Base-by-base conservation (phyloP, 2,888 invertebrate genomes). In the Siphonodentalium dalli region DNA sequence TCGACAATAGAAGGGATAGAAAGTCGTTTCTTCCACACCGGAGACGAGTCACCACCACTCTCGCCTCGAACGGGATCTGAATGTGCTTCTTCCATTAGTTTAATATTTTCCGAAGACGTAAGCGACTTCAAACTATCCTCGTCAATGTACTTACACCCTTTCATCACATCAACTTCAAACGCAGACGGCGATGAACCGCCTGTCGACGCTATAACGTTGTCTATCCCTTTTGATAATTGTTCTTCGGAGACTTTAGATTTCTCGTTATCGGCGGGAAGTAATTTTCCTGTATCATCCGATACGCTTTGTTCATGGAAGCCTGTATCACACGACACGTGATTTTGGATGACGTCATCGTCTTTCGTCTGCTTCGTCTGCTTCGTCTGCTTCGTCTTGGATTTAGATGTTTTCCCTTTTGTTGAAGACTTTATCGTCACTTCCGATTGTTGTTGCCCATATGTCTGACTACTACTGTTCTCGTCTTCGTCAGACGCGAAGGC, bases 401-500 rank as follows among this genome's bases (percentile, higher is more conserved):
- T n/a, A n/a, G n/a, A n/a, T n/a, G n/a, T 41, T 18, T 45, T 29
- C 13, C 53, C 46, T 2, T 44, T 56, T 8, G 44, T 28, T 21
- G 38, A 44, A 21, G 48, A 44, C 34, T 51, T 59, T 13, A 11
- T 26, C 6, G 24, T 26, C 7, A n/a, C 23, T n/a, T 13, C 41
- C 41, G 39, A 23, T 58, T 58, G 2, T 29, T 37, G 2, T 45
- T 33, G 8, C 45, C 52, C 31, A 40, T 52, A 46, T 11, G 62
- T 59, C 7, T 56, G 57, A 15, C 61, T 64, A 34, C 67, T 69
- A 53, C 74, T 76, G 43, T 70, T 71, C 42, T 73, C 74, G 28
- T 96, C 95, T 59, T 95, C 94, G 76, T 96, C 95, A 0, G 95
- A 95, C 71, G 95, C 95, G 77, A 95, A 96, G 0, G 93, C 93